These are phyloP conservation scores for Leptonema lineaticorne DNA, from an alignment of 1,140 invertebrate species.

Conservation along the genomic window DNA sequence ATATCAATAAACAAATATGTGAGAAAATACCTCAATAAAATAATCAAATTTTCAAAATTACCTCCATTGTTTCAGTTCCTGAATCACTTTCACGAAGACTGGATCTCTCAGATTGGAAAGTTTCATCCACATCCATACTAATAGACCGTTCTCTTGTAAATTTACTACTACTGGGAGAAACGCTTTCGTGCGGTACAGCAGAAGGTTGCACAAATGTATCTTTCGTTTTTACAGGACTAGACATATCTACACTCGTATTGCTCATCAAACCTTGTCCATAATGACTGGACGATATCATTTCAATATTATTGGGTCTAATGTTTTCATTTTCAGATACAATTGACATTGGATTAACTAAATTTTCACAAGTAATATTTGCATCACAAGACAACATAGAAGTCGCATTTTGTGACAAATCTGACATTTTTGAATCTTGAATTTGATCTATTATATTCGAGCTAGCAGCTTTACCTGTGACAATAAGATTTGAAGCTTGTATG, in stretches of 20 bases:
- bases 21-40: neutral
- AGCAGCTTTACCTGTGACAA: constrained; percentile 54
- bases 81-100: constrained; percentile 66
- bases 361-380: neutral
- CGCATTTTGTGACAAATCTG: constrained; percentile 53
- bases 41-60: constrained; percentile 43
- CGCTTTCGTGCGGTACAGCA: neutral
- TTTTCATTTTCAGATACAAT: neutral
- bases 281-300: constrained; percentile 48
- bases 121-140: constrained; percentile 63
- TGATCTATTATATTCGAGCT: constrained; percentile 51
- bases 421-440: constrained; percentile 56
- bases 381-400: neutral
- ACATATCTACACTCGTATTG: constrained; percentile 18
- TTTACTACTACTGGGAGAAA: constrained; percentile 42
- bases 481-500: constrained; percentile 52
- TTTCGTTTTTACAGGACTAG: constrained; percentile 21
- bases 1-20: neutral
- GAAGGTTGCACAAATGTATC: constrained; percentile 28
- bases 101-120: constrained; percentile 54
- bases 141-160: constrained; percentile 45
- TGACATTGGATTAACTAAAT: neutral
- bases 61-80: constrained; percentile 80
- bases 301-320: neutral
- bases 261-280: constrained; percentile 12